These are phyloP conservation scores for Neria commutata DNA, from an alignment of 2,888 invertebrate species.

Conservation along the genomic window DNA sequence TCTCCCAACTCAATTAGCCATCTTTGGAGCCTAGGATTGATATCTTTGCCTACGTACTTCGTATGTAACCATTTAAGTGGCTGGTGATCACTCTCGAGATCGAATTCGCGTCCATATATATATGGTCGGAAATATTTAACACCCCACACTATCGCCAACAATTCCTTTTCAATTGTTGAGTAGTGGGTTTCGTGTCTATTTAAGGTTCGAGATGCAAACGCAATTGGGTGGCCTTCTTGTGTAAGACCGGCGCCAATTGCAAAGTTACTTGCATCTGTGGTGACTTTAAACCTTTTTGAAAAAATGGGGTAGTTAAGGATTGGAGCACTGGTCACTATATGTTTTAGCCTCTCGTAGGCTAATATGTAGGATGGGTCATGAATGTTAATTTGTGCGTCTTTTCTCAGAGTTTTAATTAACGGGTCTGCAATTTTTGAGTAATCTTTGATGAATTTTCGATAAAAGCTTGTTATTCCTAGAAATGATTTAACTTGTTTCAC, in stretches of 20 bases:
- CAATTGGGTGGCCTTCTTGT: not conserved
- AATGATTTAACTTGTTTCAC: not conserved
- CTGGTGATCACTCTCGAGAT: slow-evolving; percentile 43
- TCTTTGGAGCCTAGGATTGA: slow-evolving; percentile 36
- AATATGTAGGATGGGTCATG: not conserved
- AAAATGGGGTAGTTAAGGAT: not conserved
- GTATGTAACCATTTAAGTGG: slow-evolving; percentile 36
- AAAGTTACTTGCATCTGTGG: not conserved
- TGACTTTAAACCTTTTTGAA: not conserved
- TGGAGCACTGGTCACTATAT: not conserved
- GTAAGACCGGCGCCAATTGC: not conserved
- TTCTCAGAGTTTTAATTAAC: not conserved
- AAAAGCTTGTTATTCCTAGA: not conserved
- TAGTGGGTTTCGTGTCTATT: not conserved
- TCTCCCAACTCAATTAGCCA: slow-evolving; percentile 43
- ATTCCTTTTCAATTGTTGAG: not conserved
- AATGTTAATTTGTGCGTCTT: not conserved
- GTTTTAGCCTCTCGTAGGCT: not conserved
- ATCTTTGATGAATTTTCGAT: slow-evolving; percentile 2
- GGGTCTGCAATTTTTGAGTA: not conserved
- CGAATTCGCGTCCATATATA: slow-evolving; percentile 42
- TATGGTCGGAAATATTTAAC: slow-evolving; percentile 42
- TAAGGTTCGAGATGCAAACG: not conserved
- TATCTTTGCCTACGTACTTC: slow-evolving; percentile 31
- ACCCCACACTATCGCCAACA: slow-evolving; percentile 31